Conservation (phyloP, 1,140 invertebrate genomes). For the Melanaphis sacchari region DNA sequence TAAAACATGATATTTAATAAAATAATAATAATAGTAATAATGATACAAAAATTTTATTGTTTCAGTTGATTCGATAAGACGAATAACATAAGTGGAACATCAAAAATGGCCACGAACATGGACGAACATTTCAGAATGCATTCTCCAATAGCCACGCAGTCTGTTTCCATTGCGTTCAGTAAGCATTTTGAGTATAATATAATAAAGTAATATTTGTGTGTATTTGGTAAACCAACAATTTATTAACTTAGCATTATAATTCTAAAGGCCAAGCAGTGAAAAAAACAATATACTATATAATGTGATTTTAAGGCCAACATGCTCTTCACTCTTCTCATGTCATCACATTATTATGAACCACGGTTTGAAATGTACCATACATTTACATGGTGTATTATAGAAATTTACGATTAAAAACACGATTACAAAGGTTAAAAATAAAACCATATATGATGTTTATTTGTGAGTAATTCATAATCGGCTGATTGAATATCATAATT, state of each 20-base stretch:
- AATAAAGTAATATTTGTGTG: background rate
- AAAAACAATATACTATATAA: background rate
- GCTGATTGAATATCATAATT: background rate
- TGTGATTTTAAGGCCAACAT: background rate
- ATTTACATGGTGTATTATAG: background rate
- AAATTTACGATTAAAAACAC: background rate
- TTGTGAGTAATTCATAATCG: background rate
- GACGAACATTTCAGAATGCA: conserved; percentile 15
- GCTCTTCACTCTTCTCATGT: background rate
- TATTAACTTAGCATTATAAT: background rate
- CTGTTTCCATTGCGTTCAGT: conserved; percentile 31
- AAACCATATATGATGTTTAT: background rate
- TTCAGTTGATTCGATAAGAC: background rate
- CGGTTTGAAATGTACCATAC: background rate
- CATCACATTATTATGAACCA: background rate
- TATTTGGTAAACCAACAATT: background rate
- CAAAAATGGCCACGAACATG: conserved; percentile 4
- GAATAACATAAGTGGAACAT: background rate
- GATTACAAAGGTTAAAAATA: background rate
- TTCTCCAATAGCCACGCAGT: background rate
- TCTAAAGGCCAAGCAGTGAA: background rate
- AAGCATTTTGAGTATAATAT: background rate
- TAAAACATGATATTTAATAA: background rate
- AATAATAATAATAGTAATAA: background rate
- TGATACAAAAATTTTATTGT: background rate